Conservation (phyloP, 1,140 invertebrate genomes). For the Penaeus vannamei region DNA sequence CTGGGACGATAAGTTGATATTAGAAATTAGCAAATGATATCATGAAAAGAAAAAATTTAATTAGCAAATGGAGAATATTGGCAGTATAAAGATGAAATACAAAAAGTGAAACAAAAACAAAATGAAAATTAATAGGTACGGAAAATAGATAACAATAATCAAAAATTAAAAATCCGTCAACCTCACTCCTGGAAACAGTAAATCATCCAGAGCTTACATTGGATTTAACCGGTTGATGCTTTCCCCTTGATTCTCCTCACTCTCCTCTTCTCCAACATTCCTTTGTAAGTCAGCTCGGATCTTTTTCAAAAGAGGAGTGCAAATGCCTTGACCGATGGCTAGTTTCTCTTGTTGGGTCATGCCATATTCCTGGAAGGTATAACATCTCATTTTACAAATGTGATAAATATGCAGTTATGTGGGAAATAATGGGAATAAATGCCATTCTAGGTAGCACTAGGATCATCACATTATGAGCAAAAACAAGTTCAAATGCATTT, state of each 20-base stretch:
- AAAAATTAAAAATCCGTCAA: conserved; percentile 9
- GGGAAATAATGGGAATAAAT: no score
- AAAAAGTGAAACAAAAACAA: background rate
- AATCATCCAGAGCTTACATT: conserved; percentile 74
- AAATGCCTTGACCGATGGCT: conserved; percentile 97
- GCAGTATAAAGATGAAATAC: background rate
- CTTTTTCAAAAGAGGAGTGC: conserved; percentile 95
- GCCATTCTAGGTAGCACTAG: no score
- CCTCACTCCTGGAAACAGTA: background rate
- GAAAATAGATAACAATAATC: conserved; percentile 8
- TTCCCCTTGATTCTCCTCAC: conserved; percentile 80
- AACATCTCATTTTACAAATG: background rate
- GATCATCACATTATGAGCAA: no score
- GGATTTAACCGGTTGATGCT: conserved; percentile 96
- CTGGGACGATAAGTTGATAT: conserved; percentile 72
- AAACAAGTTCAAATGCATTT: no score
- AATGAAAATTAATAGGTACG: background rate
- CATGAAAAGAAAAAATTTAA: background rate
- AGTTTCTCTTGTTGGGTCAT: conserved; percentile 95
- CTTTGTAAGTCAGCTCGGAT: conserved; percentile 95
- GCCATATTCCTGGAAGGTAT: conserved; percentile 89
- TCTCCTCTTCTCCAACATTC: conserved; percentile 89
- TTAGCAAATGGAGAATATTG: background rate
- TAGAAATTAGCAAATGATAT: background rate
- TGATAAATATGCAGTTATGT: no score